Conservation (phyloP, 2,888 invertebrate genomes). For the Cyrtodaria siliqua region DNA sequence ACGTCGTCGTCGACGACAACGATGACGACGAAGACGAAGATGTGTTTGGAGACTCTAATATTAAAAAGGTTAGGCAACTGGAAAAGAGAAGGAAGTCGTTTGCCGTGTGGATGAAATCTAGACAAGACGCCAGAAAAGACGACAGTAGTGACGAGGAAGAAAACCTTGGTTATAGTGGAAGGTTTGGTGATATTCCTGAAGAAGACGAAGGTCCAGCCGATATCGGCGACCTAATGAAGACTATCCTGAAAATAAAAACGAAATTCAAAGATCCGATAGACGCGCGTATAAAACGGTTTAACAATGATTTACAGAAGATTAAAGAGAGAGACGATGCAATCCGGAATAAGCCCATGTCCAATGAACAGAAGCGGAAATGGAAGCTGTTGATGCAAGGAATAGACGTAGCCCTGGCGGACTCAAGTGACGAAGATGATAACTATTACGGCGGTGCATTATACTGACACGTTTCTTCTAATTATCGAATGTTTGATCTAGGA, state of each 20-base stretch:
- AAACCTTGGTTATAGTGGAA: not conserved
- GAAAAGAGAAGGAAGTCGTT: conserved; percentile 51
- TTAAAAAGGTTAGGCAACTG: conserved; percentile 17
- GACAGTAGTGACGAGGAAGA: conserved; percentile 7
- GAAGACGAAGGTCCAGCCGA: conserved; percentile 32
- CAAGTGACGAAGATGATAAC: conserved; percentile 63
- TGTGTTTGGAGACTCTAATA: conserved; percentile 11
- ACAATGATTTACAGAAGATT: conserved; percentile 55
- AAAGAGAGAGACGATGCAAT: conserved; percentile 44
- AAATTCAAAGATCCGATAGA: conserved; percentile 56
- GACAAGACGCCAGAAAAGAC: conserved; percentile 15
- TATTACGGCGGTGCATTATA: conserved; percentile 9
- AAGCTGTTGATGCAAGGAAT: conserved; percentile 60
- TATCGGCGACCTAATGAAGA: conserved; percentile 57
- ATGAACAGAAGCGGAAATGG: conserved; percentile 54
- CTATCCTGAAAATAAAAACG: conserved; percentile 52
- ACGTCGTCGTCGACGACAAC: conserved; percentile 14
- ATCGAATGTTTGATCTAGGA: too few relatives aligned
- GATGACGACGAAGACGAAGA: conserved; percentile 12
- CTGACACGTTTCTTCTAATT: too few relatives aligned
- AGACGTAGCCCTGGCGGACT: conserved; percentile 60
- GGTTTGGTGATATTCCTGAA: conserved; percentile 35
- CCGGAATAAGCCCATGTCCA: conserved; percentile 26
- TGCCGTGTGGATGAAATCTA: conserved; percentile 23
- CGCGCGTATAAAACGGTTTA: conserved; percentile 55